A percentile compares a stretch with the other conserved stretches of the same genome.
These are phyloP conservation scores for Lysiphlebus fabarum DNA, from an alignment of 1,140 invertebrate genomes.

Conservation along the genomic window DNA sequence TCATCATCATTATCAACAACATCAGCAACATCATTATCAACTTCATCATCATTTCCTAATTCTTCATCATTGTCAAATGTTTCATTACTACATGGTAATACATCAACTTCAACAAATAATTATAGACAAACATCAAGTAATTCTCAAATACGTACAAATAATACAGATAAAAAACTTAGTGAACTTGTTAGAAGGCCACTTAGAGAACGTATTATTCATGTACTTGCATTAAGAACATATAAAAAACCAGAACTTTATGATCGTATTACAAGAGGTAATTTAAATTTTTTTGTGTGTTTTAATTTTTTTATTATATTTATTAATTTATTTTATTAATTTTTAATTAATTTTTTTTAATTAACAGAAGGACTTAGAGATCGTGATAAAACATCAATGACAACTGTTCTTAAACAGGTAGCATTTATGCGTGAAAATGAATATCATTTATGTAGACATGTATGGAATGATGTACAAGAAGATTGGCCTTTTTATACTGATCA, in stretches of 20 bases:
- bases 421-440: conserved; percentile 82
- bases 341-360: conserved; percentile 35
- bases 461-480: conserved; percentile 90
- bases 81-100: neutral
- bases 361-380: conserved; percentile 85
- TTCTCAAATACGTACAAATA: conserved; percentile 33
- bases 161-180: conserved; percentile 50
- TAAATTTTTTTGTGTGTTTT: neutral
- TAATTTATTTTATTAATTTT: conserved; percentile 13
- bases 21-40: neutral
- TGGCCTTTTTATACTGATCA: conserved; percentile 91
- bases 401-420: conserved; percentile 76
- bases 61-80: conserved; percentile 25
- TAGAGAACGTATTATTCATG: conserved; percentile 87
- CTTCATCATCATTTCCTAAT: conserved; percentile 25
- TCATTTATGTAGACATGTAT: conserved; percentile 77
- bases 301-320: conserved; percentile 1
- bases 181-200: conserved; percentile 69
- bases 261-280: conserved; percentile 73
- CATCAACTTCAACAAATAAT: conserved; percentile 25
- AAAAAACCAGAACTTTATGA: conserved; percentile 87
- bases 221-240: conserved; percentile 85
- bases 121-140: conserved; percentile 37
- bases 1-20: neutral
- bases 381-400: conserved; percentile 71